Conservation (phyloP, 2,888 invertebrate species). For the Phortica okadai region DNA sequence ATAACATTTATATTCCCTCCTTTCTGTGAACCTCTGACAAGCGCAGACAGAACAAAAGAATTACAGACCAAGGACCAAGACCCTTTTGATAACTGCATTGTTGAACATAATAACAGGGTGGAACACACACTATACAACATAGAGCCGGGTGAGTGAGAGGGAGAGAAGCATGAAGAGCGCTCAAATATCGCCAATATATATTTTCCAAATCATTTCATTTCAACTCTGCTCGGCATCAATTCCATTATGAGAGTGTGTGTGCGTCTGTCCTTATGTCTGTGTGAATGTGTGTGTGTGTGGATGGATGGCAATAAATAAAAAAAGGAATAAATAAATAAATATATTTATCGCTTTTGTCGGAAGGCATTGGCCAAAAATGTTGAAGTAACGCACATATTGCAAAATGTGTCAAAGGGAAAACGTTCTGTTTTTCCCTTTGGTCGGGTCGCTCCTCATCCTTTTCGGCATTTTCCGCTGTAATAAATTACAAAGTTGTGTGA, state of each 20-base stretch:
- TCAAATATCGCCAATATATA: not conserved
- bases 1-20: conserved; percentile 69
- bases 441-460: not conserved
- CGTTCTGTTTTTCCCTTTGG: not conserved
- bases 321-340: not conserved
- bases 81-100: conserved; percentile 17
- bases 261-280: not conserved
- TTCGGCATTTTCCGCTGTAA: conserved; percentile 11
- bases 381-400: not conserved
- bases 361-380: not conserved
- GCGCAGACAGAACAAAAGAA: conserved; percentile 1
- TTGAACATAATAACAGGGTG: conserved; percentile 62
- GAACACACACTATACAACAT: conserved; percentile 51
- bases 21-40: conserved; percentile 47
- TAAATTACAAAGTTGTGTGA: conserved; percentile 17
- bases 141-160: not conserved
- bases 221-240: not conserved
- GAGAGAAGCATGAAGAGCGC: not conserved
- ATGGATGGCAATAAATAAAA: conserved; percentile 4
- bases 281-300: not conserved
- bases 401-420: conserved; percentile 9
- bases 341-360: not conserved
- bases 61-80: conserved; percentile 13
- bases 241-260: not conserved
- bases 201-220: not conserved